These are phyloP conservation scores for Phenganax marumi DNA, from an alignment of 92 coral and sea anemone species.

Conservation along the genomic window DNA sequence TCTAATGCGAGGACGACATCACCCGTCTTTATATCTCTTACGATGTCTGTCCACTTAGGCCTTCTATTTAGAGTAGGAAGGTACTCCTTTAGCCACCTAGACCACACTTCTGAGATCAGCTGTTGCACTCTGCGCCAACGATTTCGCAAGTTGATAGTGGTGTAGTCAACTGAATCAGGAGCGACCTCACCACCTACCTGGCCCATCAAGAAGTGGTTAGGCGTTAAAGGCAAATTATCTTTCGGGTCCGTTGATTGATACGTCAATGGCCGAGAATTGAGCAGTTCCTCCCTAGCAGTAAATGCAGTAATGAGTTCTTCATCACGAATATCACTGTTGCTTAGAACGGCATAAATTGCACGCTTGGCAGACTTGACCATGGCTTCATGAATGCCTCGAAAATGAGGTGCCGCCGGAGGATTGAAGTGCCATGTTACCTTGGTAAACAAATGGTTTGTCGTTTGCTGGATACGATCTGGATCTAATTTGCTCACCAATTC, in stretches of 20 bases:
- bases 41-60: constrained; percentile 62
- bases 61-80: constrained; percentile 52
- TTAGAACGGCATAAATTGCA: constrained; percentile 1
- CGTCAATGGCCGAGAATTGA: constrained; percentile 19
- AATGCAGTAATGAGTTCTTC: constrained; percentile 31
- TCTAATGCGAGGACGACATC: constrained; percentile 54
- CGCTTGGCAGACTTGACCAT: constrained; percentile 18
- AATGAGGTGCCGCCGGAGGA: constrained; percentile 21
- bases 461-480: constrained; percentile 27
- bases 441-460: constrained; percentile 13
- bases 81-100: constrained; percentile 58
- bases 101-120: constrained; percentile 25
- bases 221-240: constrained; percentile 15
- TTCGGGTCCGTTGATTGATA: constrained; percentile 12
- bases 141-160: not conserved
- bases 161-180: constrained; percentile 16
- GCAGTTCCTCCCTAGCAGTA: constrained; percentile 1
- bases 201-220: constrained; percentile 8
- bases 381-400: constrained; percentile 18
- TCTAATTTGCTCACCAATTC: constrained; percentile 21
- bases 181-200: constrained; percentile 22
- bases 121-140: constrained; percentile 42
- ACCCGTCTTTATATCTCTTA: constrained; percentile 56
- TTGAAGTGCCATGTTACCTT: constrained; percentile 20
- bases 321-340: constrained; percentile 20